Base-by-base conservation (phyloP, 2,888 invertebrate species). In the Drosophila fulvimacula region DNA sequence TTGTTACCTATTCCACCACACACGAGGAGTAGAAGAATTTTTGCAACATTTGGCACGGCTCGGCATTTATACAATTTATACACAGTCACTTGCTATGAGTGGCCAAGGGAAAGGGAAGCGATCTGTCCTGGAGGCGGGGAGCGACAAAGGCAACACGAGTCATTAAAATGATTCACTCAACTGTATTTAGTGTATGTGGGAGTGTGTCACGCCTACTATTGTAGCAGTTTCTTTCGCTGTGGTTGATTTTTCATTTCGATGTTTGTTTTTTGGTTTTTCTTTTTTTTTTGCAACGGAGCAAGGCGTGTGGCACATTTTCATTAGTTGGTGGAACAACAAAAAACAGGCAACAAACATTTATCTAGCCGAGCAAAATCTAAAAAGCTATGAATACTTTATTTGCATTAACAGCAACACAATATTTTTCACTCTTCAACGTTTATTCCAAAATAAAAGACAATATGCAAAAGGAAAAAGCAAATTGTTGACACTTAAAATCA, bases 111-210 rank as follows among this genome's bases (percentile, higher is more conserved):
- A 11, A 15, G 30, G 27, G 42, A 21, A 24, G 21, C 15, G 13
- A 19, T 15, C 1, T 7, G 27, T 6, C 5, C 17, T 9, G 11
- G 38, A 6, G 19, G 15, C 39, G 2, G 39, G 39, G 0, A 10
- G 39, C 21, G 21, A 42, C 5, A 61, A 30, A 24, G 38, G 63
- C 57, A 79, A 79, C 68, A 79, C 62, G 73, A 81, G 76, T 83
- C 78, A 83, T 83, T 82, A 83, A 83, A 82, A 83, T 83, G 81
- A 82, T 83, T 81, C 79, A 82, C 76, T 79, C 84, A 78, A 82
- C 84, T 83, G 81, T 78, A 76, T 56, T 64, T 61, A 49, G 38
- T 73, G 44, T 77, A 49, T 74, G 24, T 9, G n/a, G 24, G 5
- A 10, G 34, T 51, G 21, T 11, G 27, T 10, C 32, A 34, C 21